Evolutionary conservation across 2,113 vertebrate species (phyloP), one percentile per base, ranked within the genome.

Genomic region (Ploceus nigricollis): DNA sequence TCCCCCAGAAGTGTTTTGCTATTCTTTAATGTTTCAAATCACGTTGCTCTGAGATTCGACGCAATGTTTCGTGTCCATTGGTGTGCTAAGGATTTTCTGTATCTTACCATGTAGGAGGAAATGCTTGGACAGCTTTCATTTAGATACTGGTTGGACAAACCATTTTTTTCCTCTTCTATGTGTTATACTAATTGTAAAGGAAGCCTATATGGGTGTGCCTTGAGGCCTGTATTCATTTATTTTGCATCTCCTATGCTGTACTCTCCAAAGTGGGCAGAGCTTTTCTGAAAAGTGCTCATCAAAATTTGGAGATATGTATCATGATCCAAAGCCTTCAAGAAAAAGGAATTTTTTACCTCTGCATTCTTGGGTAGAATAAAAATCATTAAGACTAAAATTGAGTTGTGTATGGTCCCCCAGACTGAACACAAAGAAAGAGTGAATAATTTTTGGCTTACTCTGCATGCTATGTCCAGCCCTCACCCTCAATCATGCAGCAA

Each of bases 61-160:
- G 0, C 45, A 73, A 33, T n/a, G 80, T 92, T 44, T 56, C 0
- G 0, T 51, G 15, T 73, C 15, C 13, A 3, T 25, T 57, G 22
- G 28, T 31, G 6, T 72, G 40, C 33, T 60, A 58, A 75, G 23
- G 63, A 56, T 90, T 92, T 86, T 89, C 85, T 5, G 0, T 80
- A 15, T 35, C n/a, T 51, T 48, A 28, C 37, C 15, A 21, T 44
- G 47, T 37, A 56, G 39, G 42, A 73, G 60, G 39, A 88, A 44
- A 44, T 80, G 22, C 44, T 68, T 82, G 53, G 30, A 11, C 57
- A 90, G 57, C 33, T 90, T 90, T 88, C 22, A 6, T 53, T 85
- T 90, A 69, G 23, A 39, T 24, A 10, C 11, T 2, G 13, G 17
- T 60, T 60, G 80, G 53, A 35, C 30, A 75, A 79, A n/a, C 24